Conservation (phyloP, 2,888 invertebrate genomes). For the Anagyrus pseudococci region DNA sequence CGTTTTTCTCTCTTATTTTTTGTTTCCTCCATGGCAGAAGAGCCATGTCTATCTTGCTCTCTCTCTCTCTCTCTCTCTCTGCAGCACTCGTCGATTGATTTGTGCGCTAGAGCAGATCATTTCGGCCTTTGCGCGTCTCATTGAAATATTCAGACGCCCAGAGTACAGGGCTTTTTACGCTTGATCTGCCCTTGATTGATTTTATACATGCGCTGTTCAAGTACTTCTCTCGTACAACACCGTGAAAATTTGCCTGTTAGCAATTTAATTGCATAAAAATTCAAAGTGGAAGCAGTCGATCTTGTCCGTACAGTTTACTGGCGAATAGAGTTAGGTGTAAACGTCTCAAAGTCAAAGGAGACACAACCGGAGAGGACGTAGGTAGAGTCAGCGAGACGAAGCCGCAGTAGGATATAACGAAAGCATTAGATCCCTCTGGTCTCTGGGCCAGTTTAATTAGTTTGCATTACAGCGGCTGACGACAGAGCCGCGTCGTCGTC, state of each 20-base stretch:
- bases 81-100: slow-evolving; percentile 26
- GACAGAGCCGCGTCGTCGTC: slow-evolving; percentile 21
- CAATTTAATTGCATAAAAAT: too few relatives aligned
- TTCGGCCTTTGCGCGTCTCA: slow-evolving; percentile 8
- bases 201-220: slow-evolving; percentile 2
- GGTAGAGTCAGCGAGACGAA: too few relatives aligned
- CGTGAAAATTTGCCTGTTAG: too few relatives aligned
- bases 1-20: slow-evolving; percentile 39
- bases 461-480: slow-evolving; percentile 55
- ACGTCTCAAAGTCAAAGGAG: too few relatives aligned
- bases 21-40: too few relatives aligned
- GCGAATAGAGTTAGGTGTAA: too few relatives aligned
- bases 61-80: neutral
- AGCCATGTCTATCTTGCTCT: too few relatives aligned
- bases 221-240: neutral
- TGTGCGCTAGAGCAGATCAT: slow-evolving; percentile 20
- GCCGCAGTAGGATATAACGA: too few relatives aligned
- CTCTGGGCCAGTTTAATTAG: slow-evolving; percentile 59
- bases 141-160: slow-evolving; percentile 27
- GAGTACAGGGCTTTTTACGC: slow-evolving; percentile 15
- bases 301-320: too few relatives aligned
- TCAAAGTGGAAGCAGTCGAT: too few relatives aligned
- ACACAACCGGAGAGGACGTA: too few relatives aligned
- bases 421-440: too few relatives aligned
- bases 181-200: slow-evolving; percentile 19